Evolutionary conservation across 1,140 invertebrate genomes (phyloP).

Genomic region (Brachystomella parvula): DNA sequence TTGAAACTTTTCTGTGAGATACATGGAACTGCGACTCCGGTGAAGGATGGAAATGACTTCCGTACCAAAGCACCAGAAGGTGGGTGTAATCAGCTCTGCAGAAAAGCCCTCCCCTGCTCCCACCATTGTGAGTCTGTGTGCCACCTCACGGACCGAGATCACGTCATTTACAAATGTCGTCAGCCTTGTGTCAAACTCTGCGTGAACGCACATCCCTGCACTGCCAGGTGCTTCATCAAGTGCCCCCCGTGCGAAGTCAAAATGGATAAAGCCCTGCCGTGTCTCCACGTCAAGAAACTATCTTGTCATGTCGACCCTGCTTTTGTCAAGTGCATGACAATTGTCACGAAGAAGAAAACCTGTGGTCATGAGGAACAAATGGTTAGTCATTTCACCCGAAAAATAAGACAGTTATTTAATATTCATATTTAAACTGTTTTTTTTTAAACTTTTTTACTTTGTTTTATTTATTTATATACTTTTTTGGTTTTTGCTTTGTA

Average conservation of each 20-base stretch:
- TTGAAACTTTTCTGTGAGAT: not conserved
- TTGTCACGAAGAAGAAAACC: constrained; percentile 17
- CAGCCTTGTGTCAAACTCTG: constrained; percentile 22
- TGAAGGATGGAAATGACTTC: constrained; percentile 23
- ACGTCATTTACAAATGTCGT: constrained; percentile 31
- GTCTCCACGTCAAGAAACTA: constrained; percentile 19
- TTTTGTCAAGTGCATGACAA: constrained; percentile 16
- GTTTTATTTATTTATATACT: too few species aligned
- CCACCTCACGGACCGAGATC: constrained; percentile 37
- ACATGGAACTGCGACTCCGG: constrained; percentile 31
- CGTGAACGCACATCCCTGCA: constrained; percentile 27
- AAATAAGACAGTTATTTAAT: too few species aligned
- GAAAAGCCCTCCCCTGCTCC: constrained; percentile 35
- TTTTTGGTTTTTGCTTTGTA: too few species aligned
- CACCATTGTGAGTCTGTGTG: constrained; percentile 38
- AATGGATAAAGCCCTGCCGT: constrained; percentile 26
- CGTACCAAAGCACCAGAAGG: constrained; percentile 26
- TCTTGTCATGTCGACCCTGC: constrained; percentile 18
- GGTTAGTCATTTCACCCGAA: too few species aligned
- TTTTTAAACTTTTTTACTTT: too few species aligned
- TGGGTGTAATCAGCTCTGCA: constrained; percentile 28
- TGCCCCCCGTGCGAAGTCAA: constrained; percentile 29
- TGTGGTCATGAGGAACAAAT: constrained; percentile 25
- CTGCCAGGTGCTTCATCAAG: constrained; percentile 14
- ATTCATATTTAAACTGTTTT: too few species aligned